These are phyloP conservation scores for Hetaerina americana DNA, from an alignment of 1,140 invertebrate genomes.

Conservation along the genomic window DNA sequence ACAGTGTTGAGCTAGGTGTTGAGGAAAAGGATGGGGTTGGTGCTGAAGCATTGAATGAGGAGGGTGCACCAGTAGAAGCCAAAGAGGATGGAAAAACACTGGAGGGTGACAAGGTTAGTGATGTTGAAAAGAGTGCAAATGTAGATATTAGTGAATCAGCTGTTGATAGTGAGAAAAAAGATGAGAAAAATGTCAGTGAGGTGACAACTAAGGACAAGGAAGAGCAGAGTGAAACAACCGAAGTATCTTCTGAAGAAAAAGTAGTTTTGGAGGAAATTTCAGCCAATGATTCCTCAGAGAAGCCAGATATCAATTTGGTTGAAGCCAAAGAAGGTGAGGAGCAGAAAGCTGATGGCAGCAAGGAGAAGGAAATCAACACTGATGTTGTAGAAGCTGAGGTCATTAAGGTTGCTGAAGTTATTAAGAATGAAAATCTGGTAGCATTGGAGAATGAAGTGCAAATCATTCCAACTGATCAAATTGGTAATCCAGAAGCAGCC, in stretches of 20 bases:
- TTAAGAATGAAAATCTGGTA: too few species aligned
- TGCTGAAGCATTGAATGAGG: constrained; percentile 20
- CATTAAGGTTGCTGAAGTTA: too few species aligned
- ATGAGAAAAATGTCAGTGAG: constrained; percentile 14
- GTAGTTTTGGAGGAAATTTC: too few species aligned
- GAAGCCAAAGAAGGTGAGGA: constrained; percentile 17
- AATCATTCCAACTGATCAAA: too few species aligned
- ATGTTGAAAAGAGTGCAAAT: constrained; percentile 14
- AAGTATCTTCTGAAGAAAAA: constrained; percentile 17
- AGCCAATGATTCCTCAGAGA: too few species aligned
- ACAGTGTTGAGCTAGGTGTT: constrained; percentile 7
- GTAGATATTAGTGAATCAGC: constrained; percentile 8
- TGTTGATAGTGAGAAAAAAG: constrained; percentile 12
- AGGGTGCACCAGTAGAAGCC: constrained; percentile 15
- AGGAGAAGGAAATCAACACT: constrained; percentile 15
- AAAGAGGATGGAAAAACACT: constrained; percentile 12
- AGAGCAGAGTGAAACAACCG: constrained; percentile 16
- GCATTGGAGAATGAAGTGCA: too few species aligned
- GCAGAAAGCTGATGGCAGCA: constrained; percentile 5
- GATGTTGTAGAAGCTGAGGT: too few species aligned
- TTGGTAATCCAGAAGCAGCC: too few species aligned
- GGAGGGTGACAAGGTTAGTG: constrained; percentile 9
- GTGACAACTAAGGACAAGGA: constrained; percentile 13
- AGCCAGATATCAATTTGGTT: constrained; percentile 11
- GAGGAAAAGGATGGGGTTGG: constrained; percentile 16